Base-by-base conservation (phyloP, 2,888 invertebrate genomes). In the Ctena decussata region DNA sequence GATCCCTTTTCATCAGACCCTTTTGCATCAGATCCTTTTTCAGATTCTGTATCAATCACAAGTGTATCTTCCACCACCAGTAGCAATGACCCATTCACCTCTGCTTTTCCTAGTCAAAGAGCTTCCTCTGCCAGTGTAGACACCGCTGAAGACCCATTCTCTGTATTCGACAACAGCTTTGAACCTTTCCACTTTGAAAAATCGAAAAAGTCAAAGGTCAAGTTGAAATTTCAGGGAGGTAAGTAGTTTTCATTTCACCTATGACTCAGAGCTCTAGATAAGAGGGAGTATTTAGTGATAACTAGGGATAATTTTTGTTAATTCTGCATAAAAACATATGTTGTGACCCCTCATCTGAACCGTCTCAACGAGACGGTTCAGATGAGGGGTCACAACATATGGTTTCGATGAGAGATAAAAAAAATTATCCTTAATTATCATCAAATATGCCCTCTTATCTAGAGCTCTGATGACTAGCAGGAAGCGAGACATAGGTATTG, bases 91-190 rank as follows among this genome's bases (percentile, higher is more conserved):
- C 91, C 91, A 46, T 91, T 90, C 60, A 86, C 88, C 70, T 60
- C 72, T 49, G 77, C 80, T 74, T 83, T 89, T 69, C 71, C 87
- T 78, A 90, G 86, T 87, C 89, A 84, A 75, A 77, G 21, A 35
- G 69, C 69, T 65, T 49, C 53, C 41, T 53, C 77, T 24, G 30
- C 83, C 49, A 82, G 77, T 76, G 70, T 15, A 11, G 84, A 60
- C 11, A 60, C 77, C 49, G 53, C 49, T 27, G 46, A 72, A 49
- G 91, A 91, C 84, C 91, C 91, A 30, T 91, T 91, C 75, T 86
- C 90, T 35, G 90, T 86, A 71, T 91, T 91, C 73, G 91, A 91
- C 82, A 90, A 89, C n/a, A 85, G 85, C 12, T 80, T 90, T 35
- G 85, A 87, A 49, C 60, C 82, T 32, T 91, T 90, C 79, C 89